These are phyloP conservation scores for Toxotes jaculatrix DNA, from an alignment of 2,113 vertebrate genomes.

Conservation along the genomic window DNA sequence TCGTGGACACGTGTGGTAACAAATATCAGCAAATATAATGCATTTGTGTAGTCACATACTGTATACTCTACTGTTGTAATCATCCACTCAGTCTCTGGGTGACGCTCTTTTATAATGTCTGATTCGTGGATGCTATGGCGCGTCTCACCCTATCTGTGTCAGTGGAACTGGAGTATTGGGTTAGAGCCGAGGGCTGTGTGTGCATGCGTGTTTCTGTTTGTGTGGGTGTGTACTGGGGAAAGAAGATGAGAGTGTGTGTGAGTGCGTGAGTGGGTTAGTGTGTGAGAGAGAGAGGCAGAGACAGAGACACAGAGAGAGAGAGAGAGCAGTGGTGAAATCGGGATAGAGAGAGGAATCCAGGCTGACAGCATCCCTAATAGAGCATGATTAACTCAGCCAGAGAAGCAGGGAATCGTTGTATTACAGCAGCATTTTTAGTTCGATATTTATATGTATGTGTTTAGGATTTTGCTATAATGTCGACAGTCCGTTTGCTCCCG, in stretches of 20 bases:
- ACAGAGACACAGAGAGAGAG: conserved; percentile 23
- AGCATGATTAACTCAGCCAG: conserved; percentile 72
- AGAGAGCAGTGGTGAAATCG: conserved; percentile 20
- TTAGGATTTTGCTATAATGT: conserved; percentile 42
- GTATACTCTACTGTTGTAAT: conserved; percentile 35
- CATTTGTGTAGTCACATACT: neutral
- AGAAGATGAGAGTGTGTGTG: conserved; percentile 3
- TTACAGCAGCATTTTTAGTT: conserved; percentile 58
- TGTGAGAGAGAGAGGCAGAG: conserved; percentile 21
- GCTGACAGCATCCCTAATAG: conserved; percentile 72
- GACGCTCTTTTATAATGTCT: conserved; percentile 66
- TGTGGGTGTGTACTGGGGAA: conserved; percentile 31
- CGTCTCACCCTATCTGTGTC: conserved; percentile 69
- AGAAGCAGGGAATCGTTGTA: conserved; percentile 50
- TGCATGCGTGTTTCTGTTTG: conserved; percentile 42
- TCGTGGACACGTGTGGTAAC: neutral
- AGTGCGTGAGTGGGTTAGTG: conserved; percentile 8
- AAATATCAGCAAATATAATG: neutral
- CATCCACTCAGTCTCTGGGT: conserved; percentile 47
- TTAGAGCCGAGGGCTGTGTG: conserved; percentile 51
- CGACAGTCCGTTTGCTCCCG: conserved; percentile 26
- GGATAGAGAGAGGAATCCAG: conserved; percentile 64
- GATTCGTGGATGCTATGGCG: conserved; percentile 44
- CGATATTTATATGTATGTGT: conserved; percentile 23
- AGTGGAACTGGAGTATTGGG: conserved; percentile 71